Conservation (phyloP, 2,797 vertebrate species). For the Lepilemur septentrionalis region DNA sequence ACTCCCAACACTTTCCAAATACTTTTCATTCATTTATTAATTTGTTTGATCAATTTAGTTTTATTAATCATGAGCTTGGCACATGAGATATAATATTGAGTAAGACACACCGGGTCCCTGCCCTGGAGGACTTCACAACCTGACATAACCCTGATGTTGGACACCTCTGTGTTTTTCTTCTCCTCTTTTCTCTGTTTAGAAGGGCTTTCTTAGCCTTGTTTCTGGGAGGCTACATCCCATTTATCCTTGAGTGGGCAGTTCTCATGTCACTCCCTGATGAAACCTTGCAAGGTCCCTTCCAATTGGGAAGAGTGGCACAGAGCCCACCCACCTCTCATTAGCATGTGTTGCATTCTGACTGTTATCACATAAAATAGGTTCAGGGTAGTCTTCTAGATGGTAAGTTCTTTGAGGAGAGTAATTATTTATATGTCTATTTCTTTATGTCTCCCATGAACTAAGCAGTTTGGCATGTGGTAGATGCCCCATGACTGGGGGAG, state of each 20-base stretch:
- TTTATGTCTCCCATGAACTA: neutral
- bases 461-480: neutral
- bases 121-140: neutral
- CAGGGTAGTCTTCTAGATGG: neutral
- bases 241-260: neutral
- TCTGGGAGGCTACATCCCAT: neutral
- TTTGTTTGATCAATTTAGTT: neutral
- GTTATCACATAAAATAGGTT: neutral
- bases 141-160: neutral
- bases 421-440: neutral
- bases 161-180: neutral
- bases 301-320: neutral
- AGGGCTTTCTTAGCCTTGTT: neutral
- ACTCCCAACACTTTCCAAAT: neutral
- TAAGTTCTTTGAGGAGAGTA: neutral
- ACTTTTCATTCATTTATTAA: neutral
- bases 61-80: neutral
- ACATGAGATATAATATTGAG: neutral
- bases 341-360: neutral
- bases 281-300: neutral
- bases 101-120: neutral
- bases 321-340: neutral
- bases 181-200: neutral
- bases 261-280: neutral
- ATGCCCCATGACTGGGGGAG: neutral